Percentiles rank a stretch among this genome's conserved stretches.
Conservation (phyloP, 1,140 invertebrate genomes). For the Drosophila mojavensis region DNA sequence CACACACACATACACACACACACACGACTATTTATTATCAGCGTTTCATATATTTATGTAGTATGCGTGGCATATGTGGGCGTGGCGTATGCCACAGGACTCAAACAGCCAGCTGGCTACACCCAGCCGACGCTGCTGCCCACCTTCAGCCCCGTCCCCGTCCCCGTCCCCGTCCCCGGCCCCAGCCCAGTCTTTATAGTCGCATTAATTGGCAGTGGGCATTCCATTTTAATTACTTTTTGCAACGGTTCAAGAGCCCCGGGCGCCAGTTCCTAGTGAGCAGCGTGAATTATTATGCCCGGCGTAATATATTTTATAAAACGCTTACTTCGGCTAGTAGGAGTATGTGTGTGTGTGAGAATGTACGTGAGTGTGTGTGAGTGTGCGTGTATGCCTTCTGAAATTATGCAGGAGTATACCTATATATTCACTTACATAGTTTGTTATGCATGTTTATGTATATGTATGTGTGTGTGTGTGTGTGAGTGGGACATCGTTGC, state of each 20-base stretch:
- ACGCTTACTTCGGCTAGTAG: constrained; percentile 24
- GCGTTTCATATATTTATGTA: constrained; percentile 30
- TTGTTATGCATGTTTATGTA: background rate
- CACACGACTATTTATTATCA: constrained; percentile 65
- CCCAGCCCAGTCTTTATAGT: constrained; percentile 25
- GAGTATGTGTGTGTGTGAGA: constrained; percentile 11
- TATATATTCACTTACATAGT: constrained; percentile 23
- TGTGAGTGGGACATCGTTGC: constrained; percentile 28
- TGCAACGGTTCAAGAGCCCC: constrained; percentile 69
- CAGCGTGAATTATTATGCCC: constrained; percentile 73
- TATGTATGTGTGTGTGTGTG: constrained; percentile 2
- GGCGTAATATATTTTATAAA: constrained; percentile 74
- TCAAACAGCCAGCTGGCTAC: background rate
- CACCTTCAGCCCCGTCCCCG: background rate
- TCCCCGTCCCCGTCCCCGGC: constrained; percentile 1
- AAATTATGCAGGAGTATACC: constrained; percentile 68
- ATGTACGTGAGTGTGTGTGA: background rate
- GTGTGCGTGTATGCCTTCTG: constrained; percentile 19
- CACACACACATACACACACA: background rate
- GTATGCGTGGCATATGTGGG: constrained; percentile 33
- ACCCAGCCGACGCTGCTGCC: background rate
- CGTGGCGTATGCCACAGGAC: constrained; percentile 32
- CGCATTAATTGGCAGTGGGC: constrained; percentile 78
- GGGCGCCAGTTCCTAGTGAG: constrained; percentile 28
- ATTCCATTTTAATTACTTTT: constrained; percentile 80